phyloP scores from a whole-genome alignment of 2,797 vertebrate genomes.

The Geotrypetes seraphini region DNA sequence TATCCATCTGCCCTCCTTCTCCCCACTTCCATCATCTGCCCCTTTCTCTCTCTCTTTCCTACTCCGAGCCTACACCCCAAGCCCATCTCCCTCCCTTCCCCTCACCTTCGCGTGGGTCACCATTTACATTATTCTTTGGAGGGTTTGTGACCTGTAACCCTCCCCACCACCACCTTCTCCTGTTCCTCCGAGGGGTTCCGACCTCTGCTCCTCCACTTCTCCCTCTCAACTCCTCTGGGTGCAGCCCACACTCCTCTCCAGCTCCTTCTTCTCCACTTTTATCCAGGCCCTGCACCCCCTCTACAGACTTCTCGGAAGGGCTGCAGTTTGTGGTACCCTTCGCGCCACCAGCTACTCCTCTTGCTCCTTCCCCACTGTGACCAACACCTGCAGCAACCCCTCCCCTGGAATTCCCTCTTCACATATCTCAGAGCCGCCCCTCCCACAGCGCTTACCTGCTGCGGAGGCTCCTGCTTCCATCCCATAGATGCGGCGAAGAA shows the following conservation, averaged over 20 bases:
- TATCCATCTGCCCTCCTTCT: background rate
- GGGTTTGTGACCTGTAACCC: no score
- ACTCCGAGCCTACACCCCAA: background rate
- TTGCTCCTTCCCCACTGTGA: background rate
- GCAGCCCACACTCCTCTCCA: slow-evolving; percentile 10
- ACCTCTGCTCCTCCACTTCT: background rate
- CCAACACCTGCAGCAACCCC: background rate
- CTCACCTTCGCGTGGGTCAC: background rate
- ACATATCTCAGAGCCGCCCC: no score
- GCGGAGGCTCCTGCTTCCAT: no score
- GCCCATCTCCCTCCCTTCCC: background rate
- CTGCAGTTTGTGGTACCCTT: no score
- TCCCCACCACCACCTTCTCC: background rate
- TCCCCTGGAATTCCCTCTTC: background rate
- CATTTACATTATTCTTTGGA: no score
- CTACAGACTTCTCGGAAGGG: no score
- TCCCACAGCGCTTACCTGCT: no score
- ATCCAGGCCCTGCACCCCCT: no score
- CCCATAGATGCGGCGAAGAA: no score
- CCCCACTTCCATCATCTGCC: background rate
- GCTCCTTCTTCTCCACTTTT: slow-evolving; percentile 15
- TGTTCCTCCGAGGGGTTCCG: background rate
- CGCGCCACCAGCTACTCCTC: background rate
- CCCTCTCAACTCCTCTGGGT: background rate
- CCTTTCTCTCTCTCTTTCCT: background rate